These are phyloP conservation scores for Plebejus argus DNA, from an alignment of 2,888 invertebrate species.

Conservation along the genomic window DNA sequence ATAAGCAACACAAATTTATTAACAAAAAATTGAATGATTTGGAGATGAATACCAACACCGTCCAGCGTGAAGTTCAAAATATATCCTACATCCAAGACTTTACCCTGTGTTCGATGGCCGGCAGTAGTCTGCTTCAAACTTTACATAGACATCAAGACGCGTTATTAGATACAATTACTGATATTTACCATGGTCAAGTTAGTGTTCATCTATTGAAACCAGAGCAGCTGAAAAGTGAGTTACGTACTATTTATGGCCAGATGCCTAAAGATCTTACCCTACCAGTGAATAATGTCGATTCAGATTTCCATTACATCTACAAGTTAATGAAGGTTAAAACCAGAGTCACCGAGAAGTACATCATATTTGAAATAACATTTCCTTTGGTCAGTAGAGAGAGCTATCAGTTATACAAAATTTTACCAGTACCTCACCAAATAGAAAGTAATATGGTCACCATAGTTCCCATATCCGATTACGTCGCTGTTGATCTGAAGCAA, in stretches of 20 bases:
- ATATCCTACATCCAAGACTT: not conserved
- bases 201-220: constrained; percentile 35
- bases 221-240: constrained; percentile 31
- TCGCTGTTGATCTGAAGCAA: constrained; percentile 38
- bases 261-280: constrained; percentile 30
- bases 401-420: constrained; percentile 35
- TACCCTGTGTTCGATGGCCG: constrained; percentile 25
- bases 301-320: constrained; percentile 19
- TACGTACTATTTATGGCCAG: constrained; percentile 30
- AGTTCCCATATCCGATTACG: constrained; percentile 38
- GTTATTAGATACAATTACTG: constrained; percentile 29
- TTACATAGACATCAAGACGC: constrained; percentile 29
- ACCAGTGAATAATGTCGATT: constrained; percentile 32
- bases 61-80: constrained; percentile 31
- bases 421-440: constrained; percentile 32
- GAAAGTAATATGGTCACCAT: constrained; percentile 36
- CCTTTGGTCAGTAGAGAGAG: constrained; percentile 39
- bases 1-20: not conserved
- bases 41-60: constrained; percentile 30
- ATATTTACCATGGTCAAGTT: constrained; percentile 31
- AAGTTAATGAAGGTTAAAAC: constrained; percentile 10
- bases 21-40: constrained; percentile 36
- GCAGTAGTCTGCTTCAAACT: constrained; percentile 17
- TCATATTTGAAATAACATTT: constrained; percentile 43
- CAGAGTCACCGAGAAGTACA: constrained; percentile 35